Percentiles rank a stretch among this genome's conserved stretches.
phyloP scores from a whole-genome alignment of 2,888 invertebrate genomes.

The Noctua comes region DNA sequence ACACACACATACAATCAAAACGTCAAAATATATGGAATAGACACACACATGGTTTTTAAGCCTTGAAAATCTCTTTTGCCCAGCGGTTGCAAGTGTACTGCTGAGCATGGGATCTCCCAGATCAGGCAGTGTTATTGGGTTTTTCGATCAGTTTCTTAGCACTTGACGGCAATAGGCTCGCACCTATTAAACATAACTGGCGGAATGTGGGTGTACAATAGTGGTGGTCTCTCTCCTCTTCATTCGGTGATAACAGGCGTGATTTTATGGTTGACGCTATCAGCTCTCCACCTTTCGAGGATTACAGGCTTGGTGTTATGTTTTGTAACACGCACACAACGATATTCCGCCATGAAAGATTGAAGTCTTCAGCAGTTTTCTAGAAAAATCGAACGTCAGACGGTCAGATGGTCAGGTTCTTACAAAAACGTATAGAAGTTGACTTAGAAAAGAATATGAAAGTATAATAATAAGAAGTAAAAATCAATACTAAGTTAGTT shows the following conservation, averaged over 20 bases:
- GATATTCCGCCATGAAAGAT: not conserved
- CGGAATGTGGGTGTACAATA: not conserved
- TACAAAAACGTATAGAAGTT: too few relatives aligned
- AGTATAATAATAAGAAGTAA: too few relatives aligned
- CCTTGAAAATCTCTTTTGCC: not conserved
- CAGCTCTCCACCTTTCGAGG: too few relatives aligned
- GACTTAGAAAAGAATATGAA: too few relatives aligned
- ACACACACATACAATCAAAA: not conserved
- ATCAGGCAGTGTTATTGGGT: not conserved
- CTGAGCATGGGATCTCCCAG: not conserved
- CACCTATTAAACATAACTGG: not conserved
- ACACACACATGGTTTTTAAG: not conserved
- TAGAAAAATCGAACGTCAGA: too few relatives aligned
- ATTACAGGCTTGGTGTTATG: too few relatives aligned
- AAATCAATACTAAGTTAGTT: not conserved
- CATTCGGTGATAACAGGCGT: too few relatives aligned
- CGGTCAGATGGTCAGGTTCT: too few relatives aligned
- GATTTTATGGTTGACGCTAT: too few relatives aligned
- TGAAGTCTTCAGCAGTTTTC: not conserved
- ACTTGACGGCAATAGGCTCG: not conserved
- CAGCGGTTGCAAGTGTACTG: not conserved
- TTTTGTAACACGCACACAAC: not conserved
- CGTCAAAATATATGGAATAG: not conserved
- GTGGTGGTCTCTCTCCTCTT: not conserved
- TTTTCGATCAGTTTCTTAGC: conserved; percentile 8